Conservation (phyloP, 2,797 vertebrate genomes). For the Eupleurogrammus muticus region DNA sequence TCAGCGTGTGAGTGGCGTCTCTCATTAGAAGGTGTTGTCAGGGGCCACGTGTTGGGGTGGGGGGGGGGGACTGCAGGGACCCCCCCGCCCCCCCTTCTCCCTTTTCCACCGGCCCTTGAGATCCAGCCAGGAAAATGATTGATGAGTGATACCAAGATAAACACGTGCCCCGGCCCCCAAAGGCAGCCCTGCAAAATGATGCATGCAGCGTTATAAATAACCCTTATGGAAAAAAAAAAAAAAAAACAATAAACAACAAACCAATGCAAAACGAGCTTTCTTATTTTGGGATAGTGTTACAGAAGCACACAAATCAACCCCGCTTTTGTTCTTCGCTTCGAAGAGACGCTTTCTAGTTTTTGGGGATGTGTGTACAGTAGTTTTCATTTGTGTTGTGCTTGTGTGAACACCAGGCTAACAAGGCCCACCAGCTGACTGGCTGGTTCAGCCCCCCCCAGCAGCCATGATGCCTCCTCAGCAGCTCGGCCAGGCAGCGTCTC, state of each 20-base stretch:
- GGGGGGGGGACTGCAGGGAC: conserved; percentile 66
- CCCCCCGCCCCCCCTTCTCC: conserved; percentile 59
- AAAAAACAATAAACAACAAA: conserved; percentile 71
- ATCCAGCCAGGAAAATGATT: conserved; percentile 81
- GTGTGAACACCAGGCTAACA: conserved; percentile 67
- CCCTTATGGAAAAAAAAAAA: conserved; percentile 57
- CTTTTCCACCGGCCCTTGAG: conserved; percentile 75
- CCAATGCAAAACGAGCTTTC: conserved; percentile 65
- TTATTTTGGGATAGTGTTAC: conserved; percentile 44
- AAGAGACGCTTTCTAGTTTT: conserved; percentile 45
- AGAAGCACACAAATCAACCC: conserved; percentile 45
- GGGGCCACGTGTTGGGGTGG: conserved; percentile 76
- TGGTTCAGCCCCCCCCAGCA: conserved; percentile 67
- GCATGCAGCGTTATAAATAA: conserved; percentile 82
- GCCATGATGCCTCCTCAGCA: conserved; percentile 58
- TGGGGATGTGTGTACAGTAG: conserved; percentile 2
- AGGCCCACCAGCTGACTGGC: conserved; percentile 75
- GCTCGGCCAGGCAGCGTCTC: conserved; percentile 62
- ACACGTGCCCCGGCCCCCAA: conserved; percentile 75
- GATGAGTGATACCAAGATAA: conserved; percentile 87
- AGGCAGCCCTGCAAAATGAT: conserved; percentile 82
- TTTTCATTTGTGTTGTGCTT: conserved; percentile 29
- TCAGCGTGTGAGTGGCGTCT: conserved; percentile 83
- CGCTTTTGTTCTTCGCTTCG: conserved; percentile 53
- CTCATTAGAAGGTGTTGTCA: conserved; percentile 87